These are phyloP conservation scores for Phyllotreta cruciferae DNA, from an alignment of 2,888 invertebrate species.

Conservation along the genomic window DNA sequence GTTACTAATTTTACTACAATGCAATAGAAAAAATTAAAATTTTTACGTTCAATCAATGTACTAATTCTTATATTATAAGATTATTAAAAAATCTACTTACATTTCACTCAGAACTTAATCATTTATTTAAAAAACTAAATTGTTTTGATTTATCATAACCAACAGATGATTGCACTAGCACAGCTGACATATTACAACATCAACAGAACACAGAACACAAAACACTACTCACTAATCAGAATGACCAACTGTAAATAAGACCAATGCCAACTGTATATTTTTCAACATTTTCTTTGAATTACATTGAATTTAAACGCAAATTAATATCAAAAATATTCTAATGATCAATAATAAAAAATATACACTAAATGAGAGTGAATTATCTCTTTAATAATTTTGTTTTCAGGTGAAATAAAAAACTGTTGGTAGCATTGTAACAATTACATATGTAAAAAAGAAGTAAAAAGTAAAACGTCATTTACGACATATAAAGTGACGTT, in stretches of 20 bases:
- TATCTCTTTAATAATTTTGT: no score
- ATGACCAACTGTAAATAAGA: no score
- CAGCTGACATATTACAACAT: slow-evolving; percentile 26
- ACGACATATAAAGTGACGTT: neutral
- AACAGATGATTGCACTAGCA: slow-evolving; percentile 25
- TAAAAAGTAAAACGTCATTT: no score
- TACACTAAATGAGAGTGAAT: no score
- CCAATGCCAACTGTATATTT: no score
- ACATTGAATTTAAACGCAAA: no score
- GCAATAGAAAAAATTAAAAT: neutral
- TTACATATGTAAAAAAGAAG: neutral
- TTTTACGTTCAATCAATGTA: neutral
- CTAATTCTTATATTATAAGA: neutral
- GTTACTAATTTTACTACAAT: neutral
- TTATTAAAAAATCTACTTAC: slow-evolving; percentile 15
- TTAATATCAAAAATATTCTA: no score
- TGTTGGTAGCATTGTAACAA: neutral
- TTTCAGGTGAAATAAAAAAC: neutral
- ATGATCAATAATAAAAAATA: no score
- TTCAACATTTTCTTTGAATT: no score
- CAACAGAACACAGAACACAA: no score
- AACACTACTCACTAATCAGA: no score
- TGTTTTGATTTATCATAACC: slow-evolving; percentile 22
- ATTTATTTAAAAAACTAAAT: slow-evolving; percentile 20
- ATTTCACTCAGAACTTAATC: slow-evolving; percentile 25